Evolutionary conservation across 2,113 vertebrate genomes (phyloP), one percentile per base, ranked within the genome.

Genomic region (Neolamprologus modestus): DNA sequence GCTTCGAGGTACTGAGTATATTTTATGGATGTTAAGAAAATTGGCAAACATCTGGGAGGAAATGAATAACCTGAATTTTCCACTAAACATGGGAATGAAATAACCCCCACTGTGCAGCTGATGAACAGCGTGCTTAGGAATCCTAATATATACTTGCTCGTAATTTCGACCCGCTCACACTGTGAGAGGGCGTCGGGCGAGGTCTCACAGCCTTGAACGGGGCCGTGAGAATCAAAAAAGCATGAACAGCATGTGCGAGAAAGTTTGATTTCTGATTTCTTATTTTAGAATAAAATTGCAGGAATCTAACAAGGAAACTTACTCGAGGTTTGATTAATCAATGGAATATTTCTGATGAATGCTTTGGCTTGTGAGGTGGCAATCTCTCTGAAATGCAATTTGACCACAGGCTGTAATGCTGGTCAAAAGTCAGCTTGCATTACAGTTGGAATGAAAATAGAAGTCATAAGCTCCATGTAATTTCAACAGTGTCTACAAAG

Each of bases 91-190:
- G 83, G 85, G 55, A 79, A 89, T 91, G 84, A 93, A 92, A 92
- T 81, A 84, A 83, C 92, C 84, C 94, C 93, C 40, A 24, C 88
- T 87, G 91, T 86, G 92, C 40, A 45, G 52, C 92, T 92, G 94
- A 95, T 94, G 92, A 95, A 93, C 89, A 86, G 83, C 85, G 90
- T 94, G 93, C 89, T 92, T 85, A 83, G 90, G 85, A 89, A 93
- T 92, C 84, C 90, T 94, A 92, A 95, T 95, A 95, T 94, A 94
- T 92, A 91, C 92, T 95, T 59, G 63, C 88, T 85, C 55, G 40
- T 92, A 87, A 94, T 90, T 92, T 88, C 42, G 52, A 78, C 52
- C 79, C 71, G 71, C 71, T 81, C 91, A 81, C 2, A 88, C 91
- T 92, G 94, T 21, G 90, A 84, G 90, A 86, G 90, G 86, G 79